Conservation (phyloP, 2,888 invertebrate genomes). For the Suillia variegata region DNA sequence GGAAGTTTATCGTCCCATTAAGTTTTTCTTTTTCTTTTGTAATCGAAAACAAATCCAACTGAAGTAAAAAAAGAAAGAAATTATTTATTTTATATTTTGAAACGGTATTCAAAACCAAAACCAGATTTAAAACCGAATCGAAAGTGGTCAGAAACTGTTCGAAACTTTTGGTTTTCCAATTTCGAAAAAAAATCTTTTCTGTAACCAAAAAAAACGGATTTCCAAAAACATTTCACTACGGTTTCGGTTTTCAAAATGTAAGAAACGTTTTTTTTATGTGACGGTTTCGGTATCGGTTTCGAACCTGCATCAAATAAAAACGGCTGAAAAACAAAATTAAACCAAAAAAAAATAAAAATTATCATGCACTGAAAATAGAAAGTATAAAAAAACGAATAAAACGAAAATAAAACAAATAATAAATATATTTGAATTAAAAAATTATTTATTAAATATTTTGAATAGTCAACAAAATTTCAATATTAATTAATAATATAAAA, state of each 20-base stretch:
- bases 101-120: no score
- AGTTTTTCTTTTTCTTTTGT: conserved; percentile 21
- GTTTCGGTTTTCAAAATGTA: no score
- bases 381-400: conserved; percentile 21
- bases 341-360: conserved; percentile 23
- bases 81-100: conserved; percentile 41
- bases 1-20: conserved; percentile 32
- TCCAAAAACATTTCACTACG: no score
- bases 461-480: conserved; percentile 60
- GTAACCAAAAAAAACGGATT: no score
- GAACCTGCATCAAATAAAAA: no score
- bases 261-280: no score
- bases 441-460: conserved; percentile 56
- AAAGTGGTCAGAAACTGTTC: not conserved
- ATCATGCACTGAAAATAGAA: conserved; percentile 17
- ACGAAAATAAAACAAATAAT: conserved; percentile 25
- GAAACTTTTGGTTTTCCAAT: not conserved
- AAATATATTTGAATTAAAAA: conserved; percentile 44
- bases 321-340: no score
- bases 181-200: conserved; percentile 4
- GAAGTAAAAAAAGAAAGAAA: conserved; percentile 45
- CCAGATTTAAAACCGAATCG: not conserved
- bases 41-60: conserved; percentile 26
- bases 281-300: no score
- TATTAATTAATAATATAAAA: conserved; percentile 48